phyloP scores from a whole-genome alignment of 2,113 vertebrate genomes.

The Xyliphius kryptos region DNA sequence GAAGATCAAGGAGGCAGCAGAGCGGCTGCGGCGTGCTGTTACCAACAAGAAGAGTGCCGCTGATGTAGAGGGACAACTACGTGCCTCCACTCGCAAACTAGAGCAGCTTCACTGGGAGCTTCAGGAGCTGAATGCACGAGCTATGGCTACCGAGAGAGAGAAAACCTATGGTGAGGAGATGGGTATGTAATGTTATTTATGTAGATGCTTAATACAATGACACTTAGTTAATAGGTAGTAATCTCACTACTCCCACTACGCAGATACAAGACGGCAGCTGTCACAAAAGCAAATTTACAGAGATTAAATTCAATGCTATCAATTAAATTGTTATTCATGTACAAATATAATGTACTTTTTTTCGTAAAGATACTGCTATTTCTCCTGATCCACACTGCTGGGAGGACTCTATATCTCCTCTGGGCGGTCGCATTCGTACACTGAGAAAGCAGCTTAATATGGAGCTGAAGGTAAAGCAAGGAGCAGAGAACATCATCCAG shows the following conservation, averaged over 20 bases:
- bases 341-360: too few relatives aligned
- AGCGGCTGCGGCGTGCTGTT: conserved; percentile 59
- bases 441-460: conserved; percentile 86
- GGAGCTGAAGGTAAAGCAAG: conserved; percentile 92
- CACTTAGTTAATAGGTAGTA: too few relatives aligned
- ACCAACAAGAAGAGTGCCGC: conserved; percentile 62
- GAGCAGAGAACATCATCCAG: conserved; percentile 91
- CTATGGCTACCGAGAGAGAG: conserved; percentile 59
- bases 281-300: too few relatives aligned
- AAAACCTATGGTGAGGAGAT: too few relatives aligned
- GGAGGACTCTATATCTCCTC: conserved; percentile 66
- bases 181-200: too few relatives aligned
- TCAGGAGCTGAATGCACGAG: conserved; percentile 65
- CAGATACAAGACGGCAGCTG: too few relatives aligned
- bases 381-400: conserved; percentile 64
- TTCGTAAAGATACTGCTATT: conserved; percentile 43
- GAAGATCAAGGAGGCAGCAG: conserved; percentile 70
- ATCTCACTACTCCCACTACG: too few relatives aligned
- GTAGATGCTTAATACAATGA: too few relatives aligned
- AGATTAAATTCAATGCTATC: too few relatives aligned
- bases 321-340: too few relatives aligned
- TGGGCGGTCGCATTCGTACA: conserved; percentile 67
- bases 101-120: conserved; percentile 63
- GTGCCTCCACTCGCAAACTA: conserved; percentile 60
- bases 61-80: conserved; percentile 63